These are phyloP conservation scores for Lithodes maja DNA, from an alignment of 2,888 invertebrate genomes.

Conservation along the genomic window DNA sequence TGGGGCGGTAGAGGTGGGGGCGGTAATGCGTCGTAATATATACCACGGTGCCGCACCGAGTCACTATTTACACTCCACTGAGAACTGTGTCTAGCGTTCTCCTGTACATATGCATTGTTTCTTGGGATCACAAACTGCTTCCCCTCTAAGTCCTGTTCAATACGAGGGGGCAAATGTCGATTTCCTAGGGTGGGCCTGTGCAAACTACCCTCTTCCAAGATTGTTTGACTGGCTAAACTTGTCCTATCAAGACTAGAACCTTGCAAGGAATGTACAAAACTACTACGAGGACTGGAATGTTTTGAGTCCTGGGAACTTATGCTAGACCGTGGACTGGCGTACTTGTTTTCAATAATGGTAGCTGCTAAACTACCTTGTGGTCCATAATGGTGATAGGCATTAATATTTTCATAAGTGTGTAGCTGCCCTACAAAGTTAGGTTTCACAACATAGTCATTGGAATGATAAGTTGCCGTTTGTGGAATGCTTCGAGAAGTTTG, in stretches of 20 bases:
- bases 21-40: slow-evolving; percentile 58
- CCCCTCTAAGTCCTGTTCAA: slow-evolving; percentile 70
- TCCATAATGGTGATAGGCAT: slow-evolving; percentile 62
- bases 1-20: slow-evolving; percentile 62
- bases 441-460: slow-evolving; percentile 70
- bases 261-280: slow-evolving; percentile 73
- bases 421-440: slow-evolving; percentile 55
- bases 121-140: slow-evolving; percentile 70
- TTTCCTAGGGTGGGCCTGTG: slow-evolving; percentile 45
- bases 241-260: slow-evolving; percentile 69
- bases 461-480: slow-evolving; percentile 46
- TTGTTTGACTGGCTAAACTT: slow-evolving; percentile 64
- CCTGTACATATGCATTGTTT: slow-evolving; percentile 70
- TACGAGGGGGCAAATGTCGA: slow-evolving; percentile 67
- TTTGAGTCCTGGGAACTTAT: slow-evolving; percentile 76
- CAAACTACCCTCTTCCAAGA: slow-evolving; percentile 59
- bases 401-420: slow-evolving; percentile 70
- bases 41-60: slow-evolving; percentile 54
- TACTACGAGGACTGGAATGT: slow-evolving; percentile 76
- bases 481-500: slow-evolving; percentile 59
- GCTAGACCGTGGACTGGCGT: slow-evolving; percentile 75
- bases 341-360: slow-evolving; percentile 70
- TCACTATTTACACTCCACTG: slow-evolving; percentile 68
- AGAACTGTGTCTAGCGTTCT: slow-evolving; percentile 68
- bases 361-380: slow-evolving; percentile 63